These are phyloP conservation scores for Sinhomidia bicolor DNA, from an alignment of 2,888 invertebrate genomes.

Conservation along the genomic window DNA sequence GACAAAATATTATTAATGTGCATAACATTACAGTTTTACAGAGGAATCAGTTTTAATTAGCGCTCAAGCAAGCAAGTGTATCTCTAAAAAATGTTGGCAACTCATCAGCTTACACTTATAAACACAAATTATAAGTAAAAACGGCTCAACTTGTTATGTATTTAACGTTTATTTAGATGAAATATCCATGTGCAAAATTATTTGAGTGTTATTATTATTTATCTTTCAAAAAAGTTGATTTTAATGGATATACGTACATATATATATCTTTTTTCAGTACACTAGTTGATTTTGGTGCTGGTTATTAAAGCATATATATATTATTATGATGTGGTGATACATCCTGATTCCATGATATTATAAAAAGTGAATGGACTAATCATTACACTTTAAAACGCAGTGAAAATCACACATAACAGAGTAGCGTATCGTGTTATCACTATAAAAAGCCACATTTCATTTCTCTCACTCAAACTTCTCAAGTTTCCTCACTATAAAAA, in stretches of 20 bases:
- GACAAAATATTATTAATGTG: neutral
- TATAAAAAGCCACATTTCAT: conserved; percentile 33
- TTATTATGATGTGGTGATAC: neutral
- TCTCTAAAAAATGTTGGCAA: conserved; percentile 60
- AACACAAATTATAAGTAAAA: no score
- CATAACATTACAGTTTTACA: no score
- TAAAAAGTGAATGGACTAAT: conserved; percentile 37
- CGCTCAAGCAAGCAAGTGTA: no score
- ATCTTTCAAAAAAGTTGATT: no score
- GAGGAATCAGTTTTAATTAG: no score
- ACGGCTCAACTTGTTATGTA: no score
- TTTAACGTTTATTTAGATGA: no score
- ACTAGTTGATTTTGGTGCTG: neutral
- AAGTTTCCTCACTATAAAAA: conserved; percentile 5
- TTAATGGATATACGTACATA: neutral
- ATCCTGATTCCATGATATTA: neutral
- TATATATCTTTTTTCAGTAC: neutral
- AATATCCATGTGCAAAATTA: no score
- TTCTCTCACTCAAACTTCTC: conserved; percentile 24
- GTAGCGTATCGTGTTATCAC: conserved; percentile 16
- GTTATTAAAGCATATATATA: neutral
- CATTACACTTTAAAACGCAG: conserved; percentile 27
- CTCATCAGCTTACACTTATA: conserved; percentile 57
- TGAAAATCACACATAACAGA: conserved; percentile 44
- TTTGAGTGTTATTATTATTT: no score